Conservation (phyloP, 2,797 vertebrate genomes). For the Allobates femoralis region DNA sequence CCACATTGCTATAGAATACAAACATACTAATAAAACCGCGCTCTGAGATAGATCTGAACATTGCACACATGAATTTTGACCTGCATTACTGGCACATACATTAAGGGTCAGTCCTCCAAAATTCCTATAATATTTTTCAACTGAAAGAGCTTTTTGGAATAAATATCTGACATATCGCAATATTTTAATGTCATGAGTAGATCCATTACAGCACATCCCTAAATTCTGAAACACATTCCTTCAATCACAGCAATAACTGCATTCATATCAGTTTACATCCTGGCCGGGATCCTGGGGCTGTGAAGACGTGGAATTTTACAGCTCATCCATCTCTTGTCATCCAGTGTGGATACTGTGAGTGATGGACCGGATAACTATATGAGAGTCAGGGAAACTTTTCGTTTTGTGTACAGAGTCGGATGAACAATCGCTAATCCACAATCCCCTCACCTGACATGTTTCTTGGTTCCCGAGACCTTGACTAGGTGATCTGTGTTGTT, state of each 20-base stretch:
- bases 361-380: not conserved
- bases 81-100: no score
- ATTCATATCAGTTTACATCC: conserved; percentile 1
- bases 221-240: not conserved
- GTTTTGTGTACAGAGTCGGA: not conserved
- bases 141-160: not conserved
- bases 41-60: no score
- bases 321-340: conserved; percentile 16
- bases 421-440: not conserved
- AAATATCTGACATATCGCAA: not conserved
- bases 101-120: not conserved
- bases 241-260: not conserved
- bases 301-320: not conserved
- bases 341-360: not conserved
- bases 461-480: not conserved
- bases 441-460: not conserved
- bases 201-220: not conserved
- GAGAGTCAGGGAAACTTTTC: not conserved
- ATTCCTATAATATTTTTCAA: not conserved
- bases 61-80: no score
- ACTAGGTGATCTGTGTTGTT: not conserved
- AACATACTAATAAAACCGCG: no score
- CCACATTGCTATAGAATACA: no score
- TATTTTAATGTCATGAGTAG: not conserved
- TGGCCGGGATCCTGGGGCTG: not conserved